A percentile compares a stretch with the other conserved stretches of the same genome.
These are phyloP conservation scores for Philopedon plagiatum DNA, from an alignment of 2,888 invertebrate genomes.

Conservation along the genomic window DNA sequence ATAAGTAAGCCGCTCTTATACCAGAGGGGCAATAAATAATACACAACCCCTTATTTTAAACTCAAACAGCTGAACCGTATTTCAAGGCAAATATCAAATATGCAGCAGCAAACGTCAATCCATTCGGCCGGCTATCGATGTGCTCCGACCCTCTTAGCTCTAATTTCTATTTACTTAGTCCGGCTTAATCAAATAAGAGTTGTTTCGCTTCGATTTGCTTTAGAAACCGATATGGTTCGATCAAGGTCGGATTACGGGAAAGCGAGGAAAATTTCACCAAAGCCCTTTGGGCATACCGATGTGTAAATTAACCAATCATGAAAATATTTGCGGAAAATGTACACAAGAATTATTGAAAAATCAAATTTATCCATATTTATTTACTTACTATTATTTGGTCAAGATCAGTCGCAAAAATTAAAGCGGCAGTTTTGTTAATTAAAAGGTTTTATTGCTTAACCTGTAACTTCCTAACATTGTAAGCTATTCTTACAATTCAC, in stretches of 20 bases:
- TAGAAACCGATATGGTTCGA: constrained; percentile 3
- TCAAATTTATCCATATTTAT: no score
- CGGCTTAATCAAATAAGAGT: constrained; percentile 11
- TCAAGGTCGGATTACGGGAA: background rate
- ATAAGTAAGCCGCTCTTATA: no score
- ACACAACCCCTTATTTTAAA: background rate
- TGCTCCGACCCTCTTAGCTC: constrained; percentile 5
- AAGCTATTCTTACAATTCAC: no score
- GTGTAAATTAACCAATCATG: no score
- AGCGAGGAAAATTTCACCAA: background rate
- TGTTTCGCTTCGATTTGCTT: constrained; percentile 14
- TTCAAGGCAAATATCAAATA: constrained; percentile 5
- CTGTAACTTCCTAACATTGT: no score
- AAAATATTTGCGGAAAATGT: no score
- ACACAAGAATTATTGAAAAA: no score
- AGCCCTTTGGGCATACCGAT: background rate
- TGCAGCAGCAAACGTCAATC: background rate
- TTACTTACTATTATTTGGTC: no score
- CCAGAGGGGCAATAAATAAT: no score
- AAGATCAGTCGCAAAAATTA: no score
- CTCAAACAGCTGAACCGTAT: background rate
- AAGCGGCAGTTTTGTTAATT: no score
- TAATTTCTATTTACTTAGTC: constrained; percentile 12
- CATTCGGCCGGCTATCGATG: background rate
- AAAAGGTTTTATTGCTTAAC: no score